Percentiles rank a stretch among this genome's conserved stretches.
Evolutionary conservation across 2,113 vertebrate species (phyloP).

Genomic region (Seriola aureovittata): DNA sequence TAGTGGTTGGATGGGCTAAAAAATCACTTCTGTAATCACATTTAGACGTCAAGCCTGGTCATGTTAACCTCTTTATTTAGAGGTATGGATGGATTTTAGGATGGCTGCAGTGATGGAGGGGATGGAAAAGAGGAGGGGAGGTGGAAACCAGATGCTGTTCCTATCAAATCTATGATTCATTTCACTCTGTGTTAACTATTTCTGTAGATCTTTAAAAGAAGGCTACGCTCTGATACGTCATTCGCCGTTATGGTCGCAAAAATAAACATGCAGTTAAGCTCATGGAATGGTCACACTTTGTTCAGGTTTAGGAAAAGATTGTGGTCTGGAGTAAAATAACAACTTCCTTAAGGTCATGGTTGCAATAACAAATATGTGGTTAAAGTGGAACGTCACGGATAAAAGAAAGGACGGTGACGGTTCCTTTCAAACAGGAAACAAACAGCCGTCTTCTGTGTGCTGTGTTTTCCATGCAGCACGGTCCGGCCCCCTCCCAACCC

Average conservation of each 20-base stretch:
- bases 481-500: too few relatives aligned
- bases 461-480: too few relatives aligned
- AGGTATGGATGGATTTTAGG: conserved; percentile 71
- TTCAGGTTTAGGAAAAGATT: not conserved
- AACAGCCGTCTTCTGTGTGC: too few relatives aligned
- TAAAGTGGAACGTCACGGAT: too few relatives aligned
- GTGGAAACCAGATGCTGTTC: conserved; percentile 20
- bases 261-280: not conserved
- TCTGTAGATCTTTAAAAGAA: too few relatives aligned
- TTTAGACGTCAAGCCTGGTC: conserved; percentile 66
- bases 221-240: not conserved
- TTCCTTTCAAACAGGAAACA: too few relatives aligned
- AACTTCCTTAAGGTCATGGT: too few relatives aligned
- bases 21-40: conserved; percentile 79
- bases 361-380: too few relatives aligned
- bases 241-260: not conserved
- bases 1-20: conserved; percentile 79
- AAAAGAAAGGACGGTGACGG: too few relatives aligned
- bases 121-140: conserved; percentile 21
- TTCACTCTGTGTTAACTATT: not conserved
- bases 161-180: not conserved
- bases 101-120: conserved; percentile 53
- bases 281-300: not conserved
- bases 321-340: not conserved
- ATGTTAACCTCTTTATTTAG: conserved; percentile 80